A percentile compares a stretch with the other conserved stretches of the same genome.
Evolutionary conservation across 1,140 invertebrate genomes (phyloP).

Genomic region (Pseudomyrmex flavicornis): DNA sequence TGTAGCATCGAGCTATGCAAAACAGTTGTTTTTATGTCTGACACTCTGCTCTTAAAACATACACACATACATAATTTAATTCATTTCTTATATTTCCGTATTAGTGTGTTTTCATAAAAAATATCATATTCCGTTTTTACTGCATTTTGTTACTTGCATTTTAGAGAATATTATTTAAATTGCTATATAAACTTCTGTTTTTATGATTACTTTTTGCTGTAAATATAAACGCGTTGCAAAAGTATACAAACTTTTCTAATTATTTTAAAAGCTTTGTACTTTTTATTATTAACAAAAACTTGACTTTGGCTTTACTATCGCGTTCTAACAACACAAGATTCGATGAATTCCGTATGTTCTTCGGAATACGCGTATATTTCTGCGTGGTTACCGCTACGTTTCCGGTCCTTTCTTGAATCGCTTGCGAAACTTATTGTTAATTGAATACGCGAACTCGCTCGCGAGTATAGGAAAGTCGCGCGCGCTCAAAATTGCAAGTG

Average conservation of each 20-base stretch:
- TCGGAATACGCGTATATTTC: background rate
- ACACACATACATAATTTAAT: too few species aligned
- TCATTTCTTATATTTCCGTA: background rate
- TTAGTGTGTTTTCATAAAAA: background rate
- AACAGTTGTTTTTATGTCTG: conserved; percentile 45
- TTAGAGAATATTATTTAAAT: background rate
- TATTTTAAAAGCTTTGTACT: too few species aligned
- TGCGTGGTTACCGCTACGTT: background rate
- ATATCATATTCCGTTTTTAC: background rate
- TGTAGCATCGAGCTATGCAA: conserved; percentile 26
- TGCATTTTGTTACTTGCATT: background rate
- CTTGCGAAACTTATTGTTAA: background rate
- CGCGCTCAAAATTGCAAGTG: background rate
- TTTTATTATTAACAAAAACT: too few species aligned
- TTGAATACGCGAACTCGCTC: background rate
- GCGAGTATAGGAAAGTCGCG: background rate
- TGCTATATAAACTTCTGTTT: too few species aligned
- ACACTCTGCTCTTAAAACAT: background rate
- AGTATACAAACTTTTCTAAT: too few species aligned
- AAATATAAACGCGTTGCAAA: too few species aligned
- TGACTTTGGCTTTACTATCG: too few species aligned
- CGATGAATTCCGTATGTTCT: background rate
- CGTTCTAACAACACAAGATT: too few species aligned
- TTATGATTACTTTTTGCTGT: too few species aligned
- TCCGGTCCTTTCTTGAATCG: background rate